Conservation (phyloP, 2,888 invertebrate genomes). For the Cyaniris semiargus region DNA sequence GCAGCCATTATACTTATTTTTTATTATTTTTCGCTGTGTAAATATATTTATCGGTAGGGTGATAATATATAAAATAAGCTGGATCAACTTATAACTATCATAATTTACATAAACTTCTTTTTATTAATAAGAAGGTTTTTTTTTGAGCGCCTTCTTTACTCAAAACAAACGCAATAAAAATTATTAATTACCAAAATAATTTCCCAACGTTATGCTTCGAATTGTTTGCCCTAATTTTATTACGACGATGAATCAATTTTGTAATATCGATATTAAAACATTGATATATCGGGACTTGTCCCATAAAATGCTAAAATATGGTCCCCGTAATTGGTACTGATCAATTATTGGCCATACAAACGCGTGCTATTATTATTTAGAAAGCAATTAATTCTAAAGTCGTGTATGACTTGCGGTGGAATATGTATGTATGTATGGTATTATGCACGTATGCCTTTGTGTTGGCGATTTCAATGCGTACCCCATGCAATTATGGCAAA, state of each 20-base stretch:
- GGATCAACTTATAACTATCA: too few species aligned
- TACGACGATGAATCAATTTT: constrained; percentile 15
- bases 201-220: background rate
- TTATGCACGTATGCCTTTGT: background rate
- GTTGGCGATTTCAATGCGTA: background rate
- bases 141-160: background rate
- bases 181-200: background rate
- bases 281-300: constrained; percentile 29
- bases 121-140: background rate
- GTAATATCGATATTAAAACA: background rate
- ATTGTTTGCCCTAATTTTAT: constrained; percentile 9
- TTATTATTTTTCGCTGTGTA: too few species aligned
- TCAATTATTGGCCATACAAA: constrained; percentile 42
- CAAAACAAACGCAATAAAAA: background rate
- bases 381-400: constrained; percentile 49
- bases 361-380: constrained; percentile 48
- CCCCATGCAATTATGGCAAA: constrained; percentile 11
- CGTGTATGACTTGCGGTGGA: constrained; percentile 23
- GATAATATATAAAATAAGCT: too few species aligned
- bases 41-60: too few species aligned
- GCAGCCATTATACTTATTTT: too few species aligned
- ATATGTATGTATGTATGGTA: constrained; percentile 1
- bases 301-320: constrained; percentile 30
- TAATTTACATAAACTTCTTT: too few species aligned
- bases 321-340: constrained; percentile 37